These are phyloP conservation scores for Drosophila ogumai DNA, from an alignment of 1,140 invertebrate genomes.

Conservation along the genomic window DNA sequence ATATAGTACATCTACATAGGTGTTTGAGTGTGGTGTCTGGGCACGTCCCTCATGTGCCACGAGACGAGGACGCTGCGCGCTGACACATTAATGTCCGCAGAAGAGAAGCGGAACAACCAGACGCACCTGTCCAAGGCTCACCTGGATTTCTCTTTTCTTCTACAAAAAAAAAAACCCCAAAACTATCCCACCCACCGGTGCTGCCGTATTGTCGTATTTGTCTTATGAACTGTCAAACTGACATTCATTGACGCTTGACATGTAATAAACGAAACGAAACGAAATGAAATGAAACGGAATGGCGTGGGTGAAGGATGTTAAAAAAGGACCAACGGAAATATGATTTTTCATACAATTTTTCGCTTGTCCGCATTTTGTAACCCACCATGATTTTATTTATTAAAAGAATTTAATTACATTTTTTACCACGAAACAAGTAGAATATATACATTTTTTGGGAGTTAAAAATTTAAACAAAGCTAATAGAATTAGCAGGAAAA, in stretches of 20 bases:
- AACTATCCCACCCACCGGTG: conserved; percentile 29
- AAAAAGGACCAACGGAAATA: conserved; percentile 32
- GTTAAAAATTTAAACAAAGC: conserved; percentile 1
- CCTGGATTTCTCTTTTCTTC: not conserved
- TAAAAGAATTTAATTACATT: conserved; percentile 42
- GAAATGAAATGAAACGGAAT: conserved; percentile 26
- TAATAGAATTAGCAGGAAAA: conserved; percentile 15
- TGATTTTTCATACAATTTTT: conserved; percentile 62
- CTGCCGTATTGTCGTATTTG: conserved; percentile 67
- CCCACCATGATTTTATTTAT: conserved; percentile 43
- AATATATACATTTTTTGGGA: not conserved
- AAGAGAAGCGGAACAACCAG: conserved; percentile 24
- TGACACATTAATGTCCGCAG: conserved; percentile 74
- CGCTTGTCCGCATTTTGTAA: not conserved
- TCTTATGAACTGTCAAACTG: conserved; percentile 78
- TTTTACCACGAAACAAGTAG: conserved; percentile 5
- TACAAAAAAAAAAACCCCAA: conserved; percentile 6
- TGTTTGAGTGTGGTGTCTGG: conserved; percentile 2
- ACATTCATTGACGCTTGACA: conserved; percentile 77
- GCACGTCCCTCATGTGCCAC: conserved; percentile 61
- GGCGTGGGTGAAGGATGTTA: not conserved
- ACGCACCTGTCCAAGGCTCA: conserved; percentile 38
- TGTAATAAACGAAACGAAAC: conserved; percentile 70
- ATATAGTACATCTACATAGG: not conserved
- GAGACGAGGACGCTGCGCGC: conserved; percentile 40